A percentile compares a stretch with the other conserved stretches of the same genome.
Conservation (phyloP, 1,140 invertebrate genomes). For the Euwallacea fornicatus region DNA sequence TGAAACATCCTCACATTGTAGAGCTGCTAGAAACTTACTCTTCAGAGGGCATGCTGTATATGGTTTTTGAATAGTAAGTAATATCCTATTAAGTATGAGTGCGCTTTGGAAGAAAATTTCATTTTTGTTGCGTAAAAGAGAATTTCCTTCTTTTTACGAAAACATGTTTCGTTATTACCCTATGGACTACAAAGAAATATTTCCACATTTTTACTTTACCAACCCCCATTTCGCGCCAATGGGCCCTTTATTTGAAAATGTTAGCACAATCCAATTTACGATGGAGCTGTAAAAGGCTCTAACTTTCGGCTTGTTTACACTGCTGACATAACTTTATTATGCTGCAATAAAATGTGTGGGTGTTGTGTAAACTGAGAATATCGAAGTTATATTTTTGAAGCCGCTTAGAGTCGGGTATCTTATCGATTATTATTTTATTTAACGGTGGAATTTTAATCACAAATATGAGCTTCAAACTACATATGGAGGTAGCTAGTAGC, state of each 20-base stretch:
- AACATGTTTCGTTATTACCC: too few species aligned
- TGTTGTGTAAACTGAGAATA: neutral
- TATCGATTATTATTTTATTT: too few species aligned
- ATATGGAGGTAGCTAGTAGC: too few species aligned
- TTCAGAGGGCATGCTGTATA: slow-evolving; percentile 97
- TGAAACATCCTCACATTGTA: slow-evolving; percentile 98
- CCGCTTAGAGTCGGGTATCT: too few species aligned
- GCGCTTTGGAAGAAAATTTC: too few species aligned
- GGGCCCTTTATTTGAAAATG: neutral
- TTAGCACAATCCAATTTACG: neutral
- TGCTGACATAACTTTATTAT: slow-evolving; percentile 1
- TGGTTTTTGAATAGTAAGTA: slow-evolving; percentile 99
- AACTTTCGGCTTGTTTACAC: slow-evolving; percentile 1
- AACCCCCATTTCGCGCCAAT: neutral
- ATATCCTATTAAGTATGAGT: neutral
- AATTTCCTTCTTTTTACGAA: too few species aligned
- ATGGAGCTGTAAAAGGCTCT: neutral
- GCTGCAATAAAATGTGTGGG: neutral
- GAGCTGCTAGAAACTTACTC: slow-evolving; percentile 98
- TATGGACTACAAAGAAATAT: neutral
- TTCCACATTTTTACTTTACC: neutral
- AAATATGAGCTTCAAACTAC: too few species aligned
- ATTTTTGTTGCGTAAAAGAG: too few species aligned
- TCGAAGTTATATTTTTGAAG: too few species aligned
- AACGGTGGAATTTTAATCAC: too few species aligned